Evolutionary conservation across 2,888 invertebrate genomes (phyloP).

Genomic region (Desoria tigrina): DNA sequence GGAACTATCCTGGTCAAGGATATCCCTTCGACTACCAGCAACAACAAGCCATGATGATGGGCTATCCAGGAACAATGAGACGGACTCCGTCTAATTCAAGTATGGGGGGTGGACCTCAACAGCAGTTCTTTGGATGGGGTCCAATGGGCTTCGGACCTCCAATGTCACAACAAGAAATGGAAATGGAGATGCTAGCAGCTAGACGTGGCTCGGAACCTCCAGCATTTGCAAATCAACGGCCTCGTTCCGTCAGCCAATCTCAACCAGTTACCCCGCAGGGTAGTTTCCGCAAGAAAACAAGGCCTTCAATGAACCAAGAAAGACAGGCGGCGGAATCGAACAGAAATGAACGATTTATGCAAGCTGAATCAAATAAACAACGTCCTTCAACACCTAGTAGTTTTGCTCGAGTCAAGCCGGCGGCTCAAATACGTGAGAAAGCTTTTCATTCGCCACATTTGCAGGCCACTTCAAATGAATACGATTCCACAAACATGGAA

Average conservation of each 20-base stretch:
- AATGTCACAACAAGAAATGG: conserved; percentile 43
- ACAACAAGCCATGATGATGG: conserved; percentile 38
- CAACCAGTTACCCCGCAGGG: conserved; percentile 48
- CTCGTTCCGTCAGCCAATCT: conserved; percentile 42
- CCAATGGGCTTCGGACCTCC: conserved; percentile 41
- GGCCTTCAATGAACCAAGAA: not conserved
- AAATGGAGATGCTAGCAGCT: conserved; percentile 34
- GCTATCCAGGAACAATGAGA: conserved; percentile 41
- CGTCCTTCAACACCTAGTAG: conserved; percentile 32
- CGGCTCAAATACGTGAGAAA: not conserved
- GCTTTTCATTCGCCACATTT: not conserved
- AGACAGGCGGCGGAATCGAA: not conserved
- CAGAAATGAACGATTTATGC: conserved; percentile 9
- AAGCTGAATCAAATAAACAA: not conserved
- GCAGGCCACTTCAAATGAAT: conserved; percentile 23
- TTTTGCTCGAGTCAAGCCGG: conserved; percentile 32
- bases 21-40: conserved; percentile 26
- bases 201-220: conserved; percentile 45
- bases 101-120: conserved; percentile 39
- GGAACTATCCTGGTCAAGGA: conserved; percentile 43
- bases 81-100: conserved; percentile 48
- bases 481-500: not conserved
- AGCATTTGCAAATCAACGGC: conserved; percentile 8
- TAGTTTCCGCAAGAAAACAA: conserved; percentile 44
- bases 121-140: conserved; percentile 39